These are phyloP conservation scores for Peromyscus maniculatus DNA, from an alignment of 2,113 vertebrate species.

Conservation along the genomic window DNA sequence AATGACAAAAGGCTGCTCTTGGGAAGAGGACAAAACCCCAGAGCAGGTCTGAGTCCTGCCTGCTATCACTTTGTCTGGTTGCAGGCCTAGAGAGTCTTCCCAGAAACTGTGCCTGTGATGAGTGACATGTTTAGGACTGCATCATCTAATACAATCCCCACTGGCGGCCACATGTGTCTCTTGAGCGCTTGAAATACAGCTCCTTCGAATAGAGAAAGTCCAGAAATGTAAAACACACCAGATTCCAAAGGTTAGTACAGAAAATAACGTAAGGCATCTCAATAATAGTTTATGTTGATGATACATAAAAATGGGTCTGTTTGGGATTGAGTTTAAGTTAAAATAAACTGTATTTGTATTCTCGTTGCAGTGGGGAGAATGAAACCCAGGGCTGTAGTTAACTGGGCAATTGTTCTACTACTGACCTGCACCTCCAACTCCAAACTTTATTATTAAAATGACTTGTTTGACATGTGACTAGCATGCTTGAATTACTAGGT, in stretches of 20 bases:
- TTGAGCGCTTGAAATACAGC: not conserved
- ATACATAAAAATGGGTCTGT: not conserved
- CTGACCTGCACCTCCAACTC: not conserved
- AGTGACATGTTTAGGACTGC: not conserved
- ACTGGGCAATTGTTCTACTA: not conserved
- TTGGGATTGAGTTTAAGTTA: slow-evolving; percentile 23
- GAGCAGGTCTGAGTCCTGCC: slow-evolving; percentile 41
- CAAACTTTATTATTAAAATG: slow-evolving; percentile 37
- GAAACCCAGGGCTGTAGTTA: not conserved
- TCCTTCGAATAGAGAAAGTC: not conserved
- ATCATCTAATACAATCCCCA: not conserved
- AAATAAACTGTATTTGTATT: not conserved
- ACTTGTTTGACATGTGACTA: not conserved
- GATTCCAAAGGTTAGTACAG: not conserved
- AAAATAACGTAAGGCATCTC: not conserved
- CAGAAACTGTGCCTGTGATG: slow-evolving; percentile 5
- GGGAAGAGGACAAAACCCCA: slow-evolving; percentile 23
- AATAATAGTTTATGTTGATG: not conserved
- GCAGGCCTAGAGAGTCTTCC: not conserved
- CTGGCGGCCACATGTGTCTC: not conserved
- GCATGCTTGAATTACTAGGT: not conserved
- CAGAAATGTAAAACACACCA: not conserved
- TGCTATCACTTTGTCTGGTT: not conserved
- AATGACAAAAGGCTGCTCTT: slow-evolving; percentile 17
- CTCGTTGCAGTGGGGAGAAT: not conserved